Evolutionary conservation across 2,888 invertebrate species (phyloP).

Genomic region (Amblyteles armatorius): DNA sequence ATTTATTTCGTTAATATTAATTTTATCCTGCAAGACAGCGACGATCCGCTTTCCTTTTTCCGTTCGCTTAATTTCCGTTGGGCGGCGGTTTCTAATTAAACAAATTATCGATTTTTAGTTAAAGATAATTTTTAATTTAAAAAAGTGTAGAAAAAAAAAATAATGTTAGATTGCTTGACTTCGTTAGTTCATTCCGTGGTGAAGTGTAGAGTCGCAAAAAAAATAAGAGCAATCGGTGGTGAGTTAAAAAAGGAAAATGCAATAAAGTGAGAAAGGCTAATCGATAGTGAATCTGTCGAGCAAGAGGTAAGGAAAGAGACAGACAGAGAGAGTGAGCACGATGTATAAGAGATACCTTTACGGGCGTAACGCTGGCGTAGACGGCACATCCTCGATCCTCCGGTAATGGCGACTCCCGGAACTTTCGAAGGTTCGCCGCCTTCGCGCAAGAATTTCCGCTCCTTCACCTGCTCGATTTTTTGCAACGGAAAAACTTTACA

Average conservation of each 20-base stretch:
- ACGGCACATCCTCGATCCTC: constrained; percentile 74
- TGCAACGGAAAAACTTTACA: constrained; percentile 34
- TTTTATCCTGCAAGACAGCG: neutral
- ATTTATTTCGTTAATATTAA: neutral
- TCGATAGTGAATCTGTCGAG: constrained; percentile 34
- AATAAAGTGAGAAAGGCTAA: constrained; percentile 44
- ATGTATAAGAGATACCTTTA: constrained; percentile 77
- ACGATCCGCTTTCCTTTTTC: neutral
- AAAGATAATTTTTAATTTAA: neutral
- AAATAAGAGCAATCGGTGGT: constrained; percentile 20
- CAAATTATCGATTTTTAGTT: neutral
- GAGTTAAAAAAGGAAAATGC: constrained; percentile 14
- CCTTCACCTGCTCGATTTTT: constrained; percentile 80
- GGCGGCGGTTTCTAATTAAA: neutral
- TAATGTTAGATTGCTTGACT: constrained; percentile 18
- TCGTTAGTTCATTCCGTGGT: constrained; percentile 23
- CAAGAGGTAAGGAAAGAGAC: constrained; percentile 42
- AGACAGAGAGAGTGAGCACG: constrained; percentile 54
- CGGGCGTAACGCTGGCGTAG: constrained; percentile 75
- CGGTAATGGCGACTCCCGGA: constrained; percentile 73
- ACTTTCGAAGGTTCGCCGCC: constrained; percentile 73
- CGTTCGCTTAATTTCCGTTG: neutral
- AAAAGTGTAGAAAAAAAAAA: neutral
- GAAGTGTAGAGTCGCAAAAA: neutral
- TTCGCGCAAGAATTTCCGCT: constrained; percentile 77